Evolutionary conservation across 1,140 invertebrate species (phyloP), one percentile per base, ranked within the genome.

Genomic region (Brachionus asplanchnoidis): DNA sequence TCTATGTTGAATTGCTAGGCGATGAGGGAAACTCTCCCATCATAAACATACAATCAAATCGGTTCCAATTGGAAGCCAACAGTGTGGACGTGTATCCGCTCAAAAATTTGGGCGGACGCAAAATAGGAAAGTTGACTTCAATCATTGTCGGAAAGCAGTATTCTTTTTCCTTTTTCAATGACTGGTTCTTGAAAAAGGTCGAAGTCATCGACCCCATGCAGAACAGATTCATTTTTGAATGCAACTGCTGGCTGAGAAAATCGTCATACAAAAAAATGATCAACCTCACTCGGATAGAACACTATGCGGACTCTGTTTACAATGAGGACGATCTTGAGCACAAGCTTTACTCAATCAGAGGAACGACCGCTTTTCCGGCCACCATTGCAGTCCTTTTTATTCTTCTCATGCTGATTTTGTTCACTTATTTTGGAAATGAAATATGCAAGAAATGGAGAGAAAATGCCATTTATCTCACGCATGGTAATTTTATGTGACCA

Each of bases 401-500:
- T 28, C 40, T 80, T 12, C 46, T 80, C 8, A 65, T 80, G 11
- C 20, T 80, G 4, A 80, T 80, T 65, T 17, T 80, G 23, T 80
- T 80, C 36, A 80, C 78, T 12, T 80, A 80, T 65, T 56, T 80
- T 36, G 78, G 50, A 8, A 80, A 80, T 80, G 50, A 80, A 36
- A 80, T 80, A 80, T 60, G 56, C 78, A 56, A 65, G 36, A 56
- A 65, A 60, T 80, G 78, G 78, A 65, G 44, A 32, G 78, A 80
- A 8, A 56, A 80, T 40, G 20, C 20, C 3, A 65, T 60, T 65
- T 80, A 40, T 42, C 23, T 80, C 8, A 53, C 70, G 42, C 32
- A 42, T 65, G 46, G 42, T 80, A 53, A 53, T 50, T 50, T 79
- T 50, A 79, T 12, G 14, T 17, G 17, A 70, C n/a, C 36, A 32